Conservation (phyloP, 2,888 invertebrate genomes). For the Plutella xylostella region DNA sequence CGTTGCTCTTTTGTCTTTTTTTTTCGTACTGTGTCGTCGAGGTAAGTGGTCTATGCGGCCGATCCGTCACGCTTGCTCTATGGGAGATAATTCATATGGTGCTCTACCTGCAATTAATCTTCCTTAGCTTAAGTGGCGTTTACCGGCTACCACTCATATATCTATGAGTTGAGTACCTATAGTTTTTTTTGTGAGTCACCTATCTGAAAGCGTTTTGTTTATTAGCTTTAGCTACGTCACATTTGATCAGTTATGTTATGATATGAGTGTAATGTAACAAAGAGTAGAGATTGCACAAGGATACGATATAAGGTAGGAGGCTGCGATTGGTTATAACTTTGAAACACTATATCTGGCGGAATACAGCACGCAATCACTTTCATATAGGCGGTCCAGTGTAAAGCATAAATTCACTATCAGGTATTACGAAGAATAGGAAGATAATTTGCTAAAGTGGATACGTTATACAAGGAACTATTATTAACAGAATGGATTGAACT, state of each 20-base stretch:
- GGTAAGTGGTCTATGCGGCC: conserved; percentile 34
- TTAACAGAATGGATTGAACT: too few relatives aligned
- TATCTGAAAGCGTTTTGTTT: background rate
- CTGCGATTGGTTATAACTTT: conserved; percentile 19
- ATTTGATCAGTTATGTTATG: background rate
- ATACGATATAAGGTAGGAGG: conserved; percentile 30
- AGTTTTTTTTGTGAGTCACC: background rate
- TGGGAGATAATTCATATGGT: conserved; percentile 34
- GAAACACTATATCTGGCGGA: conserved; percentile 30
- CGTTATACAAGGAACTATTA: too few relatives aligned
- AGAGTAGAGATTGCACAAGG: background rate
- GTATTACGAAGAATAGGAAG: background rate
- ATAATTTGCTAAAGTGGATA: background rate
- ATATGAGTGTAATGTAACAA: background rate
- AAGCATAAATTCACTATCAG: conserved; percentile 21
- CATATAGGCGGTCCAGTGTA: conserved; percentile 27
- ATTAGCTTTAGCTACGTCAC: background rate
- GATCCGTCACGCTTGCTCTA: conserved; percentile 42
- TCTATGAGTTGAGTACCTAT: background rate
- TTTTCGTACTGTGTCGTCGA: conserved; percentile 26
- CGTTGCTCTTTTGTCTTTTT: background rate
- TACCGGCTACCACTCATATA: conserved; percentile 4
- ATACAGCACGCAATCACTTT: conserved; percentile 24
- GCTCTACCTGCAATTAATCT: conserved; percentile 38
- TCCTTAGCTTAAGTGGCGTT: conserved; percentile 26